A percentile compares a stretch with the other conserved stretches of the same genome.
Evolutionary conservation across 1,140 invertebrate species (phyloP).

Genomic region (Drosophila lowei): DNA sequence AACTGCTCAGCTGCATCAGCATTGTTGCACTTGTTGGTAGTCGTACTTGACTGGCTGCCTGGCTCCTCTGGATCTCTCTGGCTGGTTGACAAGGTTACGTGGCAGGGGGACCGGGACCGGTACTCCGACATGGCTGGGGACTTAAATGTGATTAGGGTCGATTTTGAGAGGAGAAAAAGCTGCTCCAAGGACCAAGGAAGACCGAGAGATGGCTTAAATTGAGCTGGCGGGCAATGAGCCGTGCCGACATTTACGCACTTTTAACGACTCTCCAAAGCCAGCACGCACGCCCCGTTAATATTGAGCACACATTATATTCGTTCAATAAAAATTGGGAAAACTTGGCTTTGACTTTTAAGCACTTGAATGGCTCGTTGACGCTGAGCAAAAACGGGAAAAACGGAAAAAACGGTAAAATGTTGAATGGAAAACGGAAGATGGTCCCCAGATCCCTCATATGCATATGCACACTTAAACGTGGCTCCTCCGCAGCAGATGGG

Average conservation of each 20-base stretch:
- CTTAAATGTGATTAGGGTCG: constrained; percentile 54
- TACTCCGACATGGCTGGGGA: too few relatives aligned
- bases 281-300: constrained; percentile 45
- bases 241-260: constrained; percentile 67
- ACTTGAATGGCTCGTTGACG: constrained; percentile 63
- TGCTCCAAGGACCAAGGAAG: neutral
- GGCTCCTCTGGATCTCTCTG: too few relatives aligned
- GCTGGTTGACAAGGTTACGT: constrained; percentile 36
- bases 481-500: constrained; percentile 26
- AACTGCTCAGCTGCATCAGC: constrained; percentile 36
- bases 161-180: constrained; percentile 14
- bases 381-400: neutral
- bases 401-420: neutral
- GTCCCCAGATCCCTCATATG: constrained; percentile 10
- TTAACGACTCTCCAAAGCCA: constrained; percentile 53
- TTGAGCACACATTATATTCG: constrained; percentile 56
- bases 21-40: constrained; percentile 34
- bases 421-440: constrained; percentile 34
- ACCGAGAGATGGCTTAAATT: constrained; percentile 28
- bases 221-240: constrained; percentile 65
- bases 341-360: constrained; percentile 54
- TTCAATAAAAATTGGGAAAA: constrained; percentile 70
- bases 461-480: constrained; percentile 22
- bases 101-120: neutral
- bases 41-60: too few relatives aligned